Evolutionary conservation across 2,888 invertebrate species (phyloP).

Genomic region (Drosophila melanosoma): DNA sequence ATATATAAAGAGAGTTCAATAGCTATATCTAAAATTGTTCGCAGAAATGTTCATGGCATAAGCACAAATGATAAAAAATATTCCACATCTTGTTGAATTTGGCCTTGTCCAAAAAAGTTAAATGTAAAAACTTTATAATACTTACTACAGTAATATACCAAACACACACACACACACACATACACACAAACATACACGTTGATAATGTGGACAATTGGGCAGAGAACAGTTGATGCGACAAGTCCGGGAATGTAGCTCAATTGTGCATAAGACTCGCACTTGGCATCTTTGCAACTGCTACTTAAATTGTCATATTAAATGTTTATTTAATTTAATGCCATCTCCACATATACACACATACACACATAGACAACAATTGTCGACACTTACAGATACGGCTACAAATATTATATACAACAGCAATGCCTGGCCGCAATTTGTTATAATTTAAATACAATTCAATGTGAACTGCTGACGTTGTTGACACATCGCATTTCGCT

Average conservation of each 20-base stretch:
- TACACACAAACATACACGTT: slow-evolving; percentile 6
- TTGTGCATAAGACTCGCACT: slow-evolving; percentile 64
- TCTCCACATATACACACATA: slow-evolving; percentile 44
- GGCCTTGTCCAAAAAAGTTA: slow-evolving; percentile 52
- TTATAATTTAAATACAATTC: slow-evolving; percentile 79
- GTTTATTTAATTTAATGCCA: slow-evolving; percentile 78
- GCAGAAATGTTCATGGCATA: slow-evolving; percentile 24
- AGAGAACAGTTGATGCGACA: slow-evolving; percentile 41
- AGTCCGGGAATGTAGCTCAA: slow-evolving; percentile 65
- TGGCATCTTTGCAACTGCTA: slow-evolving; percentile 64
- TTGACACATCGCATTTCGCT: slow-evolving; percentile 31
- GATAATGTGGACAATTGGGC: slow-evolving; percentile 72
- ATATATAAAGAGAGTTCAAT: not conserved
- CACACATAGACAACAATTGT: slow-evolving; percentile 65
- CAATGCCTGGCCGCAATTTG: slow-evolving; percentile 71
- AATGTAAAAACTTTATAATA: slow-evolving; percentile 30
- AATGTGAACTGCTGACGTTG: slow-evolving; percentile 58
- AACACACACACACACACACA: not conserved
- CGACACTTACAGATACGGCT: slow-evolving; percentile 46
- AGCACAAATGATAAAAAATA: not conserved
- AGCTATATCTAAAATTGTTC: slow-evolving; percentile 5
- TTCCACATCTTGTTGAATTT: slow-evolving; percentile 15
- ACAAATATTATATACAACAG: slow-evolving; percentile 37
- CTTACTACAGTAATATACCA: slow-evolving; percentile 7
- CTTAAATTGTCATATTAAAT: slow-evolving; percentile 77